phyloP scores from a whole-genome alignment of 2,797 vertebrate genomes.

The Aselliscus stoliczkanus region DNA sequence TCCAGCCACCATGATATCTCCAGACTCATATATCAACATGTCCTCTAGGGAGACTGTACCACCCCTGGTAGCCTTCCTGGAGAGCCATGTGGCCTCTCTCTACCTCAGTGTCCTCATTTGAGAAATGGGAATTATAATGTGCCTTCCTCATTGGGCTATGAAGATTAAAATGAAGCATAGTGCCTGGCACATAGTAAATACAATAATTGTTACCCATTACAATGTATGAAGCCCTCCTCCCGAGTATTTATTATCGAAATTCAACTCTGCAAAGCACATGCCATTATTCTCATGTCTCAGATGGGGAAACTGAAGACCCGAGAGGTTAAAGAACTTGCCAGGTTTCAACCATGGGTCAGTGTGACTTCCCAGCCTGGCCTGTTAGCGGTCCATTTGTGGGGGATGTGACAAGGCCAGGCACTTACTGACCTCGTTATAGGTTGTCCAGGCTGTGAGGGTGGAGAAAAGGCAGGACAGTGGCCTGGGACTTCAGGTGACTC shows the following conservation, averaged over 20 bases:
- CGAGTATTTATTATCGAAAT: neutral
- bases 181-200: too few species aligned
- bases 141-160: neutral
- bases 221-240: neutral
- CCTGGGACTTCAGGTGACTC: neutral
- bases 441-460: neutral
- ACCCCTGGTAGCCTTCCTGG: neutral
- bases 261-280: neutral
- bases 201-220: neutral
- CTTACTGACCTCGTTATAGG: fast-evolving
- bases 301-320: neutral
- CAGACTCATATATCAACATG: neutral
- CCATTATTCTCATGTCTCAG: neutral
- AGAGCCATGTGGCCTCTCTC: neutral
- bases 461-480: neutral
- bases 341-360: neutral
- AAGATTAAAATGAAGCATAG: neutral
- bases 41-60: neutral
- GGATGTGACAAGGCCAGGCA: neutral
- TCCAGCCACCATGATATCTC: neutral
- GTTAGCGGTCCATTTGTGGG: neutral
- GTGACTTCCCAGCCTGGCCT: neutral
- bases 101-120: neutral
- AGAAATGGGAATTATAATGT: neutral
- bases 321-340: neutral